Evolutionary conservation across 2,113 vertebrate genomes (phyloP).

Genomic region (Falcunculus frontatus): DNA sequence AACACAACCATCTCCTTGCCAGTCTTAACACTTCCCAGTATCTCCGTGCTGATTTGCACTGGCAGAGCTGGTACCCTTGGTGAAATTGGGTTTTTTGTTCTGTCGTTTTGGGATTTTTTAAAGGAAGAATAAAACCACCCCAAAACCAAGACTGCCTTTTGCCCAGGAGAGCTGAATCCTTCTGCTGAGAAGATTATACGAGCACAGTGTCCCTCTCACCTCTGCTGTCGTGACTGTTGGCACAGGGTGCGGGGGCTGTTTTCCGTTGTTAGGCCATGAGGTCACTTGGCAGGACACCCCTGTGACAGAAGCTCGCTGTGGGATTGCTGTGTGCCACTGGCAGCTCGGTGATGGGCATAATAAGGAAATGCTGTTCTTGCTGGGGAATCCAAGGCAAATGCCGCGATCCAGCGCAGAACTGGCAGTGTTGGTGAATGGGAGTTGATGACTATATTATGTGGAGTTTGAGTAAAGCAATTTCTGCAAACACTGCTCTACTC

Average conservation of each 20-base stretch:
- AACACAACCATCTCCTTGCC: not conserved
- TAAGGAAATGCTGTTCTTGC: slow-evolving; percentile 15
- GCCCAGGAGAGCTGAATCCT: not conserved
- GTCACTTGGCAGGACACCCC: not conserved
- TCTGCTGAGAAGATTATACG: not conserved
- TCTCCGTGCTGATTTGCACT: not conserved
- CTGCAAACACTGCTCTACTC: slow-evolving; percentile 49
- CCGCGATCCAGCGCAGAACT: not conserved
- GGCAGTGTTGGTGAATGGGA: slow-evolving; percentile 2
- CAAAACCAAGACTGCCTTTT: not conserved
- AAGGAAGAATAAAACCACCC: not conserved
- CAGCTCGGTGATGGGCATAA: not conserved
- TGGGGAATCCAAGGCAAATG: not conserved
- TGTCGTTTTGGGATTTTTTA: not conserved
- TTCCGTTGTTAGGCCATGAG: not conserved
- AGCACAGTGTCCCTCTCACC: not conserved
- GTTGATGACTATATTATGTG: slow-evolving; percentile 34
- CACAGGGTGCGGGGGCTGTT: not conserved
- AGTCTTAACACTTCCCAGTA: not conserved
- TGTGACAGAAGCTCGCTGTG: not conserved
- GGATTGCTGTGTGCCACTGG: not conserved
- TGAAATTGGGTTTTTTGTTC: not conserved
- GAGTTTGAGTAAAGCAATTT: slow-evolving; percentile 37
- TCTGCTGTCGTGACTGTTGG: not conserved
- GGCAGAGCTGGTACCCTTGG: not conserved